Percentiles rank a stretch among this genome's conserved stretches.
phyloP scores from a whole-genome alignment of 2,888 invertebrate genomes.

The Furcula furcula region DNA sequence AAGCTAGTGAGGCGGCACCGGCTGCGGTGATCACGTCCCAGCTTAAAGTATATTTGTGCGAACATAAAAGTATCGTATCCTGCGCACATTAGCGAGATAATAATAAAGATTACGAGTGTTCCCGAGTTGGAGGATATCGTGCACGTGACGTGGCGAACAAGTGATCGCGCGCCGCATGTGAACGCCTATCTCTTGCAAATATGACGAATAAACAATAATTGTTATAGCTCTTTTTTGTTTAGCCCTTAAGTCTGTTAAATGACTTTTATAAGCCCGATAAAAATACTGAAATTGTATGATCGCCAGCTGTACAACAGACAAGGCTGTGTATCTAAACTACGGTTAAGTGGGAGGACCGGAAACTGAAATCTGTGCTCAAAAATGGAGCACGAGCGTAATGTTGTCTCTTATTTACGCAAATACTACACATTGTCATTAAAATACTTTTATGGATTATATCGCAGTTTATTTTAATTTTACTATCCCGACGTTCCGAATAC shows the following conservation, averaged over 20 bases:
- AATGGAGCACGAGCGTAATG: too few relatives aligned
- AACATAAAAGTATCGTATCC: slow-evolving; percentile 1
- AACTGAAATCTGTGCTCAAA: too few relatives aligned
- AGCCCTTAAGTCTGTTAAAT: neutral
- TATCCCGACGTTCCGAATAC: too few relatives aligned
- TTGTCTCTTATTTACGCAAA: too few relatives aligned
- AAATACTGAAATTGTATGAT: too few relatives aligned
- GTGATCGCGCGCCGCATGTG: neutral
- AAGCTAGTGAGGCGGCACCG: neutral
- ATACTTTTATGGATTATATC: too few relatives aligned
- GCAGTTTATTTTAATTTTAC: too few relatives aligned
- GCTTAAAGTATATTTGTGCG: neutral
- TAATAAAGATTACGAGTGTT: slow-evolving; percentile 1
- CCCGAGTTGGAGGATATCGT: neutral
- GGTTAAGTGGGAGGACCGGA: too few relatives aligned
- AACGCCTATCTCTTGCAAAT: neutral
- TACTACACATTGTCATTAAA: too few relatives aligned
- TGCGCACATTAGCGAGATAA: neutral
- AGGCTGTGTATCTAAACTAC: too few relatives aligned
- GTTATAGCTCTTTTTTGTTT: neutral
- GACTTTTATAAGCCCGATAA: neutral
- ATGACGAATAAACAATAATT: neutral
- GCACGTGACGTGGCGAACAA: neutral
- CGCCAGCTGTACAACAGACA: too few relatives aligned
- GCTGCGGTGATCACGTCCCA: neutral